phyloP scores from a whole-genome alignment of 2,888 invertebrate genomes.

The Sinelater perroti region DNA sequence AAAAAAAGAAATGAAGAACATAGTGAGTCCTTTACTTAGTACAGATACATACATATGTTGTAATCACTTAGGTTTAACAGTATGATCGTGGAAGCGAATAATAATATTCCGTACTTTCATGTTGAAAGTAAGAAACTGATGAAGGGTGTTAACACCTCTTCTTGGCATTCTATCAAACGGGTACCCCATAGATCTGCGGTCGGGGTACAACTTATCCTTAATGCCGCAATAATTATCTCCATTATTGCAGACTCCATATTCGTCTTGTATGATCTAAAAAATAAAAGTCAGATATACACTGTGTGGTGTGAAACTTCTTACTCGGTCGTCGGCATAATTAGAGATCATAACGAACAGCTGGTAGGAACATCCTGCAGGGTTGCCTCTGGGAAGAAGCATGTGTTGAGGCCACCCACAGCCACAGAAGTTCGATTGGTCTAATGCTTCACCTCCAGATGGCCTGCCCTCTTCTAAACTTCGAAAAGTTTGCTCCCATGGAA shows the following conservation, averaged over 20 bases:
- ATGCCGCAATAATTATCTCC: conserved; percentile 80
- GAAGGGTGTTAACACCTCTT: conserved; percentile 63
- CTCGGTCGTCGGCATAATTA: conserved; percentile 73
- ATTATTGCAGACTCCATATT: conserved; percentile 68
- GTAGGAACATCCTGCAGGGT: conserved; percentile 69
- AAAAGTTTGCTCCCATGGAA: conserved; percentile 85
- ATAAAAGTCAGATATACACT: neutral
- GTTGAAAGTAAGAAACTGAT: conserved; percentile 73
- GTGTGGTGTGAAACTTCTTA: conserved; percentile 48
- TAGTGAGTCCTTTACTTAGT: too few relatives aligned
- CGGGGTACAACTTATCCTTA: conserved; percentile 77
- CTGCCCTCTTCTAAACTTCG: conserved; percentile 71
- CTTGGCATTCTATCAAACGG: conserved; percentile 75
- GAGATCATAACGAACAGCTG: conserved; percentile 83
- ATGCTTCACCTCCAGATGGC: conserved; percentile 66
- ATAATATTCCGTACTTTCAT: conserved; percentile 70
- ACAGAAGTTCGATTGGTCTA: conserved; percentile 78
- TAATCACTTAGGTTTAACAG: conserved; percentile 48
- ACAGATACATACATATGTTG: too few relatives aligned
- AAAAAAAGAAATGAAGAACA: too few relatives aligned
- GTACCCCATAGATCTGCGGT: conserved; percentile 80
- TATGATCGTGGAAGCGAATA: conserved; percentile 66
- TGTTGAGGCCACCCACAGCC: conserved; percentile 91
- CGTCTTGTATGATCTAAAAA: conserved; percentile 62
- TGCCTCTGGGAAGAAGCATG: conserved; percentile 80